Evolutionary conservation across 35 echinoderm and acorn worm species (phyloP).

Genomic region (Eucidaris tribuloides): DNA sequence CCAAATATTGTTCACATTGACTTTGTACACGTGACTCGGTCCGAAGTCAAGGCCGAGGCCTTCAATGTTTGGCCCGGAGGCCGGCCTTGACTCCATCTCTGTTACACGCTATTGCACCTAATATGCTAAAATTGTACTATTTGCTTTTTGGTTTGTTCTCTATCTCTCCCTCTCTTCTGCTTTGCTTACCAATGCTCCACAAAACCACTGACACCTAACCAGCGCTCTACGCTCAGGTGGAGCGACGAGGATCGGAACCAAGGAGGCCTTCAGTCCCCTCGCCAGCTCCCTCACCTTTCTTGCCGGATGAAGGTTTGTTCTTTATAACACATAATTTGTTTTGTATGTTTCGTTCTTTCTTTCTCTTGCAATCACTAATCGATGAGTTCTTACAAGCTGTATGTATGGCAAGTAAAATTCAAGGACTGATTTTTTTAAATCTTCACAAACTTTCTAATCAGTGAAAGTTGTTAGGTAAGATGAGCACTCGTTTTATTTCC

Average conservation of each 20-base stretch:
- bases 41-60: too few relatives aligned
- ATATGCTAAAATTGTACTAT: neutral
- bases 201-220: neutral
- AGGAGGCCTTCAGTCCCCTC: neutral
- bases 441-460: neutral
- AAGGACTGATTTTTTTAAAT: neutral
- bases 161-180: neutral
- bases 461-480: too few relatives aligned
- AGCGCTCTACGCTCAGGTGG: neutral
- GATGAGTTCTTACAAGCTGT: neutral
- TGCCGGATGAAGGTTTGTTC: constrained; percentile 3
- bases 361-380: neutral
- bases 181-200: neutral
- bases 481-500: too few relatives aligned
- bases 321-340: too few relatives aligned
- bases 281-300: neutral
- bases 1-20: too few relatives aligned
- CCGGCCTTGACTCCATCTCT: neutral
- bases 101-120: neutral
- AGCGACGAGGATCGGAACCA: constrained; percentile 6
- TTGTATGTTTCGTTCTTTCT: too few relatives aligned
- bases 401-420: neutral
- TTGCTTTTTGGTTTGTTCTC: neutral
- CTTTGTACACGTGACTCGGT: too few relatives aligned
- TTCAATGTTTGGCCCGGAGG: neutral